Base-by-base conservation (phyloP, 2,888 invertebrate species). In the Pheosia gnoma region DNA sequence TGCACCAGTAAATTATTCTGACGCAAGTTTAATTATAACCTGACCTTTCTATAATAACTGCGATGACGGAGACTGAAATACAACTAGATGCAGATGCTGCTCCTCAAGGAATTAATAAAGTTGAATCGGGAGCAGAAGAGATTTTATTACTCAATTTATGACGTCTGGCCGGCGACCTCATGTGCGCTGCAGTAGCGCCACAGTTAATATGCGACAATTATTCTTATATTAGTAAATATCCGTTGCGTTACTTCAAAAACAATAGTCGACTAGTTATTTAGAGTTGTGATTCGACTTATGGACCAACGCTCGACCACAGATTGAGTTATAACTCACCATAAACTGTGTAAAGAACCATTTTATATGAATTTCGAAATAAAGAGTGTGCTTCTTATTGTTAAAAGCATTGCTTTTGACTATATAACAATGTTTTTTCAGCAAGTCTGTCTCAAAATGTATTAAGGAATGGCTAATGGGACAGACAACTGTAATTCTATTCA, bases 141-240 rank as follows among this genome's bases (percentile, higher is more conserved):
- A 57, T 64, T 68, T 76, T 73, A 71, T 66, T 70, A 54, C 36
- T 60, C 57, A 71, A 71, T 79, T 79, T 76, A 80, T 72, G 71
- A 74, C 68, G 82, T 82, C 81, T 81, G 71, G 81, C 67, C 76
- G 81, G 65, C 76, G 67, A 39, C 55, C 39, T n/a, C 55, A n/a
- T 39, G 39, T 55, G 9, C 7, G 55, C 11, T 8, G 39, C 39
- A 39, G 49, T 57, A 54, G 53, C 13, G 66, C 9, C 47, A 47
- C 47, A 5, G 47, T 9, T 11, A 47, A 47, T 47, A 47, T 9
- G 47, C 47, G 11, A 45, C 45, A 4, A 45, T 10, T 45, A 10
- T 9, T 10, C 45, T 1, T 9, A 45, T 10, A 4, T 45, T 45
- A 45, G 45, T 8, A 11, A 9, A 45, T 47, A 47, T 9, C 9